These are phyloP conservation scores for Potamilus streckersoni DNA, from an alignment of 1,140 invertebrate species.

Conservation along the genomic window DNA sequence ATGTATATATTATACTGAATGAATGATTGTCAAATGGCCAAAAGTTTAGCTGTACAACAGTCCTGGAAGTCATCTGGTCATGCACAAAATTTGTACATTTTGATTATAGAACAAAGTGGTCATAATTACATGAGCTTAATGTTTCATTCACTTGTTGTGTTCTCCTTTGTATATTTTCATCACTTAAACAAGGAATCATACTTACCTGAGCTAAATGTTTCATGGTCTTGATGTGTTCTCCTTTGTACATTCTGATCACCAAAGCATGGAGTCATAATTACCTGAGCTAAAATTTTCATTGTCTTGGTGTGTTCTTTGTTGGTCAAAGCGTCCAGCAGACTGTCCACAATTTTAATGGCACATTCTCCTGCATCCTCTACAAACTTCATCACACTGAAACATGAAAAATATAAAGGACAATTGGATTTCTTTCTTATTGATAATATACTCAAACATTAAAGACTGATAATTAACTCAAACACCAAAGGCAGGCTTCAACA, in stretches of 20 bases:
- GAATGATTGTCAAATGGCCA: too few relatives aligned
- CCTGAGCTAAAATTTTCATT: too few relatives aligned
- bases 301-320: conserved; percentile 86
- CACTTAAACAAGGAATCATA: too few relatives aligned
- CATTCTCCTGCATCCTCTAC: conserved; percentile 84
- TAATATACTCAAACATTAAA: background rate
- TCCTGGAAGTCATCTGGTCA: too few relatives aligned
- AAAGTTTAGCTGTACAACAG: too few relatives aligned
- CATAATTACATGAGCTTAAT: too few relatives aligned
- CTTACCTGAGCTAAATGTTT: conserved; percentile 15
- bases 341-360: conserved; percentile 85
- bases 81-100: too few relatives aligned
- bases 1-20: too few relatives aligned
- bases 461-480: background rate
- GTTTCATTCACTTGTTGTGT: conserved; percentile 77
- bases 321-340: conserved; percentile 84
- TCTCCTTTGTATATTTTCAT: conserved; percentile 74
- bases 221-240: conserved; percentile 2
- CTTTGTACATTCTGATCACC: too few relatives aligned
- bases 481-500: background rate
- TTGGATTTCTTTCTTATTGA: background rate
- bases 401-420: background rate
- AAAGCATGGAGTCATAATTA: too few relatives aligned
- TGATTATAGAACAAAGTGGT: too few relatives aligned
- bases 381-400: conserved; percentile 80